These are phyloP conservation scores for Vidua chalybeata DNA, from an alignment of 2,113 vertebrate species.

Conservation along the genomic window DNA sequence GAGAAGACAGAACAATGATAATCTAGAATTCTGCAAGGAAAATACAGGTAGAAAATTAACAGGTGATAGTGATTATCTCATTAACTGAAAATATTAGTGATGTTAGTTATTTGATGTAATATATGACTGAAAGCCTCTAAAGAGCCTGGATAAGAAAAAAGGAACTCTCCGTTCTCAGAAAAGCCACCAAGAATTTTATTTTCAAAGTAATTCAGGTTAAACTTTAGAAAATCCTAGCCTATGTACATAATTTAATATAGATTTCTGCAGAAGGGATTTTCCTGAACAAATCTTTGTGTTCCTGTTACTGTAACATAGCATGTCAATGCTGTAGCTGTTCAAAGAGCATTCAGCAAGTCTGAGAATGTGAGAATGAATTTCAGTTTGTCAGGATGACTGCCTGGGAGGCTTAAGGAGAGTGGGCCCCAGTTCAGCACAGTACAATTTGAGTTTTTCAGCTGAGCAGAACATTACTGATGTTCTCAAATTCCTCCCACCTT, in stretches of 20 bases:
- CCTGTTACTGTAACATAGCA: background rate
- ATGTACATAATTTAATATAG: background rate
- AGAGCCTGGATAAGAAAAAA: background rate
- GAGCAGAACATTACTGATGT: background rate
- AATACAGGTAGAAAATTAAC: background rate
- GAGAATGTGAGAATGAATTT: background rate
- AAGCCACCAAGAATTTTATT: background rate
- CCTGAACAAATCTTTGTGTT: background rate
- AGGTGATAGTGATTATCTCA: background rate
- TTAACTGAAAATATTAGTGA: background rate
- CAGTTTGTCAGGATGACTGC: background rate
- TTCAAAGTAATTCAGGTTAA: background rate
- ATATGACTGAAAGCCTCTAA: background rate
- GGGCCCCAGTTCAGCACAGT: background rate
- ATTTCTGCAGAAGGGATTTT: background rate
- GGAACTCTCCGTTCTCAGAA: background rate
- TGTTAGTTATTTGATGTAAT: background rate
- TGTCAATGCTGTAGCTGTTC: background rate
- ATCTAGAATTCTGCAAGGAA: background rate
- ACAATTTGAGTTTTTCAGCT: slow-evolving; percentile 53
- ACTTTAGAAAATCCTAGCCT: background rate
- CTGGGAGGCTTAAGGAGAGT: background rate
- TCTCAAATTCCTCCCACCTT: background rate
- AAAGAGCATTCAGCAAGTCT: background rate
- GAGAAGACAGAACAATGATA: background rate